Percentiles rank a stretch among this genome's conserved stretches.
These are phyloP conservation scores for Pagrus major DNA, from an alignment of 2,113 vertebrate genomes.

Conservation along the genomic window DNA sequence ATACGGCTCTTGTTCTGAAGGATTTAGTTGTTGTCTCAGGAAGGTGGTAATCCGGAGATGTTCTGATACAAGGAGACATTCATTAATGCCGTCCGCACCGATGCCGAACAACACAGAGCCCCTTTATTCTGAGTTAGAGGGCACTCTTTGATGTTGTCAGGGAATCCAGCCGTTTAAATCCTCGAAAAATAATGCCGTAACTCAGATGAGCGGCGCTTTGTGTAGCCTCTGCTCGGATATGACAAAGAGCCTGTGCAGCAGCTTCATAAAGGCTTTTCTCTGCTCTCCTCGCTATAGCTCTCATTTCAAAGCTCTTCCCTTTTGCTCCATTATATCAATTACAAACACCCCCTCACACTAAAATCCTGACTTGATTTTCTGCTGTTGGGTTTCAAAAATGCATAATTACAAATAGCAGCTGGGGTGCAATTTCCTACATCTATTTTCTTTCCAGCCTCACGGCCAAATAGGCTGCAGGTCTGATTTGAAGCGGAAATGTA, in stretches of 20 bases:
- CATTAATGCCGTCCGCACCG: constrained; percentile 38
- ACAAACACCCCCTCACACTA: constrained; percentile 68
- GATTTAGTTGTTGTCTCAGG: constrained; percentile 30
- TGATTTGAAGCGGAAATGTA: constrained; percentile 31
- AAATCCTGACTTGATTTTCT: constrained; percentile 61
- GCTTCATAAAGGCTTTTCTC: constrained; percentile 65
- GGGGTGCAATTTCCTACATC: constrained; percentile 36
- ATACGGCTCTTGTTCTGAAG: constrained; percentile 20
- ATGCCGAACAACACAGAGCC: constrained; percentile 28
- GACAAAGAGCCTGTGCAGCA: constrained; percentile 57
- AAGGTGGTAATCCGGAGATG: constrained; percentile 23
- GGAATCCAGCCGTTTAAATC: constrained; percentile 64
- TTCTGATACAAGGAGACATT: constrained; percentile 35
- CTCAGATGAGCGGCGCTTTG: constrained; percentile 46
- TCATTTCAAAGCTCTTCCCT: constrained; percentile 62
- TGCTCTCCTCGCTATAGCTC: constrained; percentile 34
- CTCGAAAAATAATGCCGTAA: constrained; percentile 46
- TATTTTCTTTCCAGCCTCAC: constrained; percentile 30
- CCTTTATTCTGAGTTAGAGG: constrained; percentile 47
- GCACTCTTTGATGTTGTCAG: constrained; percentile 62
- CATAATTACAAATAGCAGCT: constrained; percentile 63
- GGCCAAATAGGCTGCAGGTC: constrained; percentile 26
- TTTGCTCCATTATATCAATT: constrained; percentile 72
- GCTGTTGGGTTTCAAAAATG: constrained; percentile 63
- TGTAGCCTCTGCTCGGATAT: constrained; percentile 29